phyloP scores from a whole-genome alignment of 2,888 invertebrate genomes.

The Metopia argyrocephala region DNA sequence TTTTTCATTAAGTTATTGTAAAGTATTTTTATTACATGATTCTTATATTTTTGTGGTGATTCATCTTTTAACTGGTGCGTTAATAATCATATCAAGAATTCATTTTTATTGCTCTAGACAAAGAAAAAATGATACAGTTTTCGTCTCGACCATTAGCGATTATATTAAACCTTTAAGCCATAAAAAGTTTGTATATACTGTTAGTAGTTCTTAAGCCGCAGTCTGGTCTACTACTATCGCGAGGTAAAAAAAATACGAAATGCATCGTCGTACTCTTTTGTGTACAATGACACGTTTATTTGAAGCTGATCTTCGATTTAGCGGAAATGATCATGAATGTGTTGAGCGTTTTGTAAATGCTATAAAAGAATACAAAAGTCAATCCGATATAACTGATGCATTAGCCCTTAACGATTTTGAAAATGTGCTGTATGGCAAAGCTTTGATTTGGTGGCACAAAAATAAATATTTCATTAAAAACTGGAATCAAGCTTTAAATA shows the following conservation, averaged over 20 bases:
- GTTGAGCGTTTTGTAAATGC: conserved; percentile 1
- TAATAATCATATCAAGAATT: too few relatives aligned
- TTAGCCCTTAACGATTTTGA: conserved; percentile 2
- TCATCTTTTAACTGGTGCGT: too few relatives aligned
- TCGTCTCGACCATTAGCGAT: too few relatives aligned
- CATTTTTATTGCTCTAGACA: too few relatives aligned
- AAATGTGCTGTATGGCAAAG: conserved; percentile 10
- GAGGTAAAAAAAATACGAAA: conserved; percentile 75
- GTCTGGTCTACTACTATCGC: too few relatives aligned
- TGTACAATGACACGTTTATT: conserved; percentile 82
- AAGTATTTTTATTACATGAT: too few relatives aligned
- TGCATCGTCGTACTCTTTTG: conserved; percentile 98
- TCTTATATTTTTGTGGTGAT: too few relatives aligned
- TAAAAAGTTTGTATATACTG: too few relatives aligned
- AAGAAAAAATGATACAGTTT: too few relatives aligned
- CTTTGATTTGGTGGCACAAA: neutral
- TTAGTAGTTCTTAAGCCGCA: too few relatives aligned
- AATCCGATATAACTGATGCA: neutral
- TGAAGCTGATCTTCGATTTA: conserved; percentile 82
- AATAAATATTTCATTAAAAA: neutral
- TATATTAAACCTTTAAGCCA: too few relatives aligned
- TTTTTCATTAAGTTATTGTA: too few relatives aligned
- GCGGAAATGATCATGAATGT: conserved; percentile 1
- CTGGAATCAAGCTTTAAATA: neutral
- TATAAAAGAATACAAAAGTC: neutral